Evolutionary conservation across 92 coral and sea anemone species (phyloP), one percentile per base, ranked within the genome.

Genomic region (Siderastrea radians): DNA sequence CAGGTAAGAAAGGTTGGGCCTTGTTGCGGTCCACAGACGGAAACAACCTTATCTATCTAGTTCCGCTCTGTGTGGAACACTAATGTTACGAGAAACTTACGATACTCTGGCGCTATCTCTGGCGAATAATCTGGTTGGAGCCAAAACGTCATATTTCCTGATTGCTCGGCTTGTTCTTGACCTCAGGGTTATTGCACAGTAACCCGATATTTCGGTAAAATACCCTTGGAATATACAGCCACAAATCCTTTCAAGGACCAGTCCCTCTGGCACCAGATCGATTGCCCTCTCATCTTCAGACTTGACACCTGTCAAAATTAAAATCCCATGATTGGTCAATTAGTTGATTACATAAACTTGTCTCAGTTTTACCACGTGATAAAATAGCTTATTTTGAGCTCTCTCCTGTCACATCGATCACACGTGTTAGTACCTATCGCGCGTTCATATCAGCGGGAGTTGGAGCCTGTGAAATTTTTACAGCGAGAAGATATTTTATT

Each of bases 221-320:
- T 86, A 72, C 80, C 84, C 84, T 49, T 81, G 91, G 80, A 90
- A 90, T 84, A 86, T 86, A 90, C 78, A 68, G 74, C 83, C 80
- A 75, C 87, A 90, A 90, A 86, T 90, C 89, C 91, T 86, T 86
- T 86, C 86, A 79, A 66, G 54, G 50, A 49, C 68, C 43, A 89
- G 98, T 86, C 98, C 69, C 80, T 68, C 65, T 87, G 98, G 92
- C 98, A 87, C 98, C 98, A 73, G 61, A 82, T 86, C 86, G 90
- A 93, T 86, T 79, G 84, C 82, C 44, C 86, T 74, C 66, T 65
- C 61, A 54, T 74, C 75, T 79, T 46, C 49, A 16, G 83, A 62
- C 68, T 83, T 92, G 98, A 93, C 95, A 94, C 90, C 90, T 95
- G 96, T 91, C 96, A 83, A 26, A 85, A 73, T 64, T 53, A 19